phyloP scores from a whole-genome alignment of 2,888 invertebrate genomes.

The Caenorhabditis sinica region DNA sequence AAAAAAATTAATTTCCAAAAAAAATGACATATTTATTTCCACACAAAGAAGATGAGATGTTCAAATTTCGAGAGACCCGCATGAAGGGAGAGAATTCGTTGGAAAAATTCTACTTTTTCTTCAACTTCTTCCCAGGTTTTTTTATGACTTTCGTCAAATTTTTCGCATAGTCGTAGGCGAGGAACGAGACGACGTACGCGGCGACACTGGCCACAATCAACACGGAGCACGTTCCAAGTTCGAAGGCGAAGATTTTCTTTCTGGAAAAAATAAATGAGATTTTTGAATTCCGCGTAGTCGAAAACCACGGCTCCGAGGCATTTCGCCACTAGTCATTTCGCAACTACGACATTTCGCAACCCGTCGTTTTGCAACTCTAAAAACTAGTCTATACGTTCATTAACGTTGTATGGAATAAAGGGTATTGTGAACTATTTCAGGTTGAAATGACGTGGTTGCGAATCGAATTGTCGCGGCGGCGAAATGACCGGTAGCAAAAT shows the following conservation, averaged over 20 bases:
- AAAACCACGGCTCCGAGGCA: not conserved
- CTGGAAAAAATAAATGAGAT: conserved; percentile 14
- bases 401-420: no score
- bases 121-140: conserved; percentile 3
- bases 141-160: not conserved
- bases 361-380: no score
- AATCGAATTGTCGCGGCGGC: no score
- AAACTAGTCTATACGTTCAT: no score
- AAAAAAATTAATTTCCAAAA: not conserved
- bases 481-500: no score
- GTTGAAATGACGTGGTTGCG: no score
- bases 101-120: not conserved
- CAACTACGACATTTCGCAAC: no score
- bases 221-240: conserved; percentile 2
- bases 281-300: not conserved
- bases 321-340: no score
- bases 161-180: conserved; percentile 38
- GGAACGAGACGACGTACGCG: conserved; percentile 33
- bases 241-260: conserved; percentile 22
- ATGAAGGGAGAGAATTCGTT: no score
- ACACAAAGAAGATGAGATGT: not conserved
- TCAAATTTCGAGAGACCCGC: not conserved
- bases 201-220: conserved; percentile 26
- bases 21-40: not conserved
- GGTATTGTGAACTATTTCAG: no score